Evolutionary conservation across 1,140 invertebrate genomes (phyloP).

Genomic region (Drosophila mayri): DNA sequence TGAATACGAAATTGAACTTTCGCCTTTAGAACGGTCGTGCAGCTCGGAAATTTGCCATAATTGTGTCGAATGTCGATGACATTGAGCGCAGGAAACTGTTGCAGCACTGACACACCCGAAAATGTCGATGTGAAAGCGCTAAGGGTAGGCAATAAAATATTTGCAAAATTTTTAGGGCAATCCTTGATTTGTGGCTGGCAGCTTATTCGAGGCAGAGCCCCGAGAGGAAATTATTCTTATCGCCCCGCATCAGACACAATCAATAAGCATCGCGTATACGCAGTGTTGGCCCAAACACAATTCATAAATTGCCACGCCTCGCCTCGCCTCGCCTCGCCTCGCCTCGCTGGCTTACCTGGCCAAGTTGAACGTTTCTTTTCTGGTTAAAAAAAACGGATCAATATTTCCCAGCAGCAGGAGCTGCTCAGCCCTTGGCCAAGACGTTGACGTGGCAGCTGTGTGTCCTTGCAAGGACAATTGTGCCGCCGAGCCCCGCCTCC

Average conservation of each 20-base stretch:
- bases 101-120: constrained; percentile 23
- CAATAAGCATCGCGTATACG: constrained; percentile 76
- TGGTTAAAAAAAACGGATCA: constrained; percentile 57
- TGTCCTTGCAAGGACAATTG: constrained; percentile 82
- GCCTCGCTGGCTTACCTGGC: constrained; percentile 52
- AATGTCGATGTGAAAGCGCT: background rate
- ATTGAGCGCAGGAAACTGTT: constrained; percentile 75
- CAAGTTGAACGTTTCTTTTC: constrained; percentile 50
- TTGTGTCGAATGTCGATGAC: constrained; percentile 72
- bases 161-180: constrained; percentile 1
- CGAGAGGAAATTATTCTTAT: constrained; percentile 11
- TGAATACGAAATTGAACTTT: constrained; percentile 82
- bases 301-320: constrained; percentile 62
- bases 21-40: constrained; percentile 48
- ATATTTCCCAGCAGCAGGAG: constrained; percentile 60
- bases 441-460: constrained; percentile 72
- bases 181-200: constrained; percentile 7
- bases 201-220: background rate
- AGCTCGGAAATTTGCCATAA: constrained; percentile 79
- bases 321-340: constrained; percentile 42
- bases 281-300: constrained; percentile 53
- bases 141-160: constrained; percentile 1
- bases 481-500: constrained; percentile 21
- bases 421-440: constrained; percentile 56
- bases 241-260: constrained; percentile 42